A percentile compares a stretch with the other conserved stretches of the same genome.
These are phyloP conservation scores for Caenorhabditis sp. DNA, from an alignment of 2,888 invertebrate species.

Conservation along the genomic window DNA sequence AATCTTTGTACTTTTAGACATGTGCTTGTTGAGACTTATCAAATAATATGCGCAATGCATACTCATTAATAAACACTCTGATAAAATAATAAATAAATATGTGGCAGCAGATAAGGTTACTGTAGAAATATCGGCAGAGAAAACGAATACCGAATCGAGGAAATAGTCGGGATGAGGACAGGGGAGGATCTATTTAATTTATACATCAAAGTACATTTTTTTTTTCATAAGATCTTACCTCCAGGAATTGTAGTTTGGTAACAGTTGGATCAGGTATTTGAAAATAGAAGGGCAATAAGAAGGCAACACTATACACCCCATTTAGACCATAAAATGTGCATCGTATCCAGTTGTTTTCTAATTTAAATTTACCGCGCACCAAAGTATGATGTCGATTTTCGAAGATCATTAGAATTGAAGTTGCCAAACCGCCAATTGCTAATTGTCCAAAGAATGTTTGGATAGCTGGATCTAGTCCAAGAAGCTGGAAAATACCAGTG, in stretches of 20 bases:
- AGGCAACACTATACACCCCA: conserved; percentile 23
- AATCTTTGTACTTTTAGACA: conserved; percentile 22
- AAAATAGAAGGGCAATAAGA: conserved; percentile 28
- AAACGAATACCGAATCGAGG: conserved; percentile 26
- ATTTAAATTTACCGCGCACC: conserved; percentile 33
- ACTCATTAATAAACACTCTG: conserved; percentile 14
- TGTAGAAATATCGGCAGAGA: conserved; percentile 27
- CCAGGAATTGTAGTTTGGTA: conserved; percentile 24
- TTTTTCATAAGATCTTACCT: conserved; percentile 10
- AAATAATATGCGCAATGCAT: conserved; percentile 28
- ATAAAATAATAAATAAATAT: conserved; percentile 13
- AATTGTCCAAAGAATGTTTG: conserved; percentile 36
- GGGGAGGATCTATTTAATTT: conserved; percentile 17
- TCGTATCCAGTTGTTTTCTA: conserved; percentile 29
- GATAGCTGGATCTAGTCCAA: conserved; percentile 20
- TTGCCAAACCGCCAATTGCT: conserved; percentile 23
- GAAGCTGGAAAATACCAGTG: conserved; percentile 25
- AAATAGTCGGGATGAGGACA: conserved; percentile 35
- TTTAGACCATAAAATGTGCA: conserved; percentile 28
- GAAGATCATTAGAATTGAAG: conserved; percentile 34
- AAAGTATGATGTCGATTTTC: conserved; percentile 34
- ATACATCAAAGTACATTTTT: not conserved
- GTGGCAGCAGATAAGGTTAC: conserved; percentile 22
- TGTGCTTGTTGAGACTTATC: conserved; percentile 20
- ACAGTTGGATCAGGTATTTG: conserved; percentile 24